Conservation (phyloP, 2,888 invertebrate genomes). For the Drosophila histrio region DNA sequence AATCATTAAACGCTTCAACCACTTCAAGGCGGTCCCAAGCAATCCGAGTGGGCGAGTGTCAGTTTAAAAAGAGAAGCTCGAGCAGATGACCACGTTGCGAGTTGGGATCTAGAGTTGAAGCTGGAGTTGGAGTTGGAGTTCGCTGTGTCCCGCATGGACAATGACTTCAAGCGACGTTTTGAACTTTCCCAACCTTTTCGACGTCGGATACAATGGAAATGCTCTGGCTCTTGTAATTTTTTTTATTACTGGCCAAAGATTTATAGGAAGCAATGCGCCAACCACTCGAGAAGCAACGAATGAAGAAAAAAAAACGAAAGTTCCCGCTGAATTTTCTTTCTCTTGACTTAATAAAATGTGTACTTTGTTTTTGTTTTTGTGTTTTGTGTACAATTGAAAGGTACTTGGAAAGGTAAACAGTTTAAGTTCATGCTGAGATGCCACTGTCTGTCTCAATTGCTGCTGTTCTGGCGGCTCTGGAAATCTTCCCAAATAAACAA, state of each 20-base stretch:
- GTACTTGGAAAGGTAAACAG: constrained; percentile 65
- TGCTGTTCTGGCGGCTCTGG: constrained; percentile 28
- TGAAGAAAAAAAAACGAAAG: constrained; percentile 69
- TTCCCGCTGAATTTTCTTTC: constrained; percentile 61
- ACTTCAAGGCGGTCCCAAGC: constrained; percentile 41
- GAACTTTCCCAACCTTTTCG: constrained; percentile 71
- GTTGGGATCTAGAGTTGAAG: background rate
- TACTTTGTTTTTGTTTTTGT: constrained; percentile 22
- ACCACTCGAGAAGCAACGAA: constrained; percentile 54
- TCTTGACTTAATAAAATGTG: constrained; percentile 38
- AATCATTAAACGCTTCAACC: constrained; percentile 67
- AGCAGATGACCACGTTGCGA: constrained; percentile 52
- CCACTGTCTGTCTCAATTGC: constrained; percentile 39
- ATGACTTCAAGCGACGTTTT: constrained; percentile 51
- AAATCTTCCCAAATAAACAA: constrained; percentile 25
- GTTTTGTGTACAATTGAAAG: constrained; percentile 63
- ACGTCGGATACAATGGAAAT: constrained; percentile 64
- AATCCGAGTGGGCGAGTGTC: constrained; percentile 63
- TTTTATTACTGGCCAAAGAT: constrained; percentile 63
- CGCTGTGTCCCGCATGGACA: constrained; percentile 63
- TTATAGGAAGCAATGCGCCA: constrained; percentile 67
- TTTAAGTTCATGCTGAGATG: constrained; percentile 15
- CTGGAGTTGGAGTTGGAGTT: constrained; percentile 24
- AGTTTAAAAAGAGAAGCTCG: constrained; percentile 37
- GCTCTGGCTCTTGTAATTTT: constrained; percentile 50